Evolutionary conservation across 2,113 vertebrate genomes (phyloP).

Genomic region (Hippocampus abdominalis): DNA sequence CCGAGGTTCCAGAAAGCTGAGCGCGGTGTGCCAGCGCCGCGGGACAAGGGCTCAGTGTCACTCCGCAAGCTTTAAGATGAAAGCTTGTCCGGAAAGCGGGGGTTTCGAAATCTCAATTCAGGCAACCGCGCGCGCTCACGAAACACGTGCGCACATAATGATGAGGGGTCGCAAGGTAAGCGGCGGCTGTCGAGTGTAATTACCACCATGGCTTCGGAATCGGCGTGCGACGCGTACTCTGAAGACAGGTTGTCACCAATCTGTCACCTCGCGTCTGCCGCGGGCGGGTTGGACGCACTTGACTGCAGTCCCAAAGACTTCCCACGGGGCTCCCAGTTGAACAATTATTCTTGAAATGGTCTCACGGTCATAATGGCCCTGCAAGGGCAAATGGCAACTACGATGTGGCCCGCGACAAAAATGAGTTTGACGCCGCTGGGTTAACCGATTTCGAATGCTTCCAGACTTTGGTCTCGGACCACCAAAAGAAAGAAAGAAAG

Average conservation of each 20-base stretch:
- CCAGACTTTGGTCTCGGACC: no score
- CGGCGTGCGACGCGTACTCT: slow-evolving; percentile 39
- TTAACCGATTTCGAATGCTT: no score
- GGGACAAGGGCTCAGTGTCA: slow-evolving; percentile 49
- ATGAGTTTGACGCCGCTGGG: no score
- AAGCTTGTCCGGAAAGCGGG: slow-evolving; percentile 10
- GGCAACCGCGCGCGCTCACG: slow-evolving; percentile 6
- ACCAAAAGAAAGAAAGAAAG: no score
- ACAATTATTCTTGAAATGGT: no score
- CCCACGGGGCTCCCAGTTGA: no score
- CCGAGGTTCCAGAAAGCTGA: slow-evolving; percentile 30
- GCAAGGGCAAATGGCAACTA: no score
- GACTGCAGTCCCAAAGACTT: no score
- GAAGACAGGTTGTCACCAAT: slow-evolving; percentile 52
- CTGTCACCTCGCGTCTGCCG: slow-evolving; percentile 33
- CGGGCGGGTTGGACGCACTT: slow-evolving; percentile 21
- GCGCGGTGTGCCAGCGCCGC: slow-evolving; percentile 35
- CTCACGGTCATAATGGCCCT: no score
- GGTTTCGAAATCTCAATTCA: slow-evolving; percentile 18
- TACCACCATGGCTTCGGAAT: slow-evolving; percentile 40
- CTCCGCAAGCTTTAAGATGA: slow-evolving; percentile 45
- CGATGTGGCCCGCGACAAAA: no score
- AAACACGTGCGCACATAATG: slow-evolving; percentile 9
- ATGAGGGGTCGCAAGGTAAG: slow-evolving; percentile 25
- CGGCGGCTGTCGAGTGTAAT: slow-evolving; percentile 47